Conservation (phyloP, 1,140 invertebrate species). For the Colletes latitarsis region DNA sequence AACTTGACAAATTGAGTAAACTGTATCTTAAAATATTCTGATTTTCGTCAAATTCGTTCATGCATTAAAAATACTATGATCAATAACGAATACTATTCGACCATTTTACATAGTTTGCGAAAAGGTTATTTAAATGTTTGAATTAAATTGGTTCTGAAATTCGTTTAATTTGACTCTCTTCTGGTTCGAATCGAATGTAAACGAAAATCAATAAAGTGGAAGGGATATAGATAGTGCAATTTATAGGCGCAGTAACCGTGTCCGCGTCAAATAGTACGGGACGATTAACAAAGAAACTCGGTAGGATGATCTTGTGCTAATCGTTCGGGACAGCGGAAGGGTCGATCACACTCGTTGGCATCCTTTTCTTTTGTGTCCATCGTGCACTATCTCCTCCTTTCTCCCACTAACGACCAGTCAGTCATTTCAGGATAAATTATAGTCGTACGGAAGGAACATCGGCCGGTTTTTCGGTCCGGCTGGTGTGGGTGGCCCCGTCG, state of each 20-base stretch:
- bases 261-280: neutral
- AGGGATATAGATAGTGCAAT: neutral
- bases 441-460: conserved; percentile 74
- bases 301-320: conserved; percentile 38
- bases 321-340: conserved; percentile 36
- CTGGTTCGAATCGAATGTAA: neutral
- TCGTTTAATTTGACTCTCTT: too few relatives aligned
- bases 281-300: conserved; percentile 37
- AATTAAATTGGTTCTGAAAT: too few relatives aligned
- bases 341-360: conserved; percentile 18
- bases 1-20: too few relatives aligned
- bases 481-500: conserved; percentile 72
- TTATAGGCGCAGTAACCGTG: neutral
- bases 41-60: too few relatives aligned
- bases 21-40: too few relatives aligned
- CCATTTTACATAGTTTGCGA: too few relatives aligned
- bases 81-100: too few relatives aligned
- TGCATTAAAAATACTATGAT: too few relatives aligned
- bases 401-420: conserved; percentile 70
- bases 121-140: too few relatives aligned
- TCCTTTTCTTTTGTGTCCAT: conserved; percentile 1
- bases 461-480: conserved; percentile 71
- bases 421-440: conserved; percentile 76
- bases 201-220: neutral
- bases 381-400: conserved; percentile 6